phyloP scores from a whole-genome alignment of 2,797 vertebrate species.

The Hephaestus fuliginosus region DNA sequence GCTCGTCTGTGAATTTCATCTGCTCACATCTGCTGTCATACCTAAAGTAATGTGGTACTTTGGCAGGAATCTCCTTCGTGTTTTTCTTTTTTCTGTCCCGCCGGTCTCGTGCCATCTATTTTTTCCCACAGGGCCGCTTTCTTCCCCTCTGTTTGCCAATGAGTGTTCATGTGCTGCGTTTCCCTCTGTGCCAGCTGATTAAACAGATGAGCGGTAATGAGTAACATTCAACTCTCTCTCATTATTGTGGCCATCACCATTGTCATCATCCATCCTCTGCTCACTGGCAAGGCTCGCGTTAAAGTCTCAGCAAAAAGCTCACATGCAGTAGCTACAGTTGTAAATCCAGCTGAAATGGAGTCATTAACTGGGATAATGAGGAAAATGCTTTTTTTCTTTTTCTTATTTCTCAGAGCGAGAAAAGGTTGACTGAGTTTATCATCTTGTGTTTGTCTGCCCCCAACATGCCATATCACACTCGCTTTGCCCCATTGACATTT shows the following conservation, averaged over 20 bases:
- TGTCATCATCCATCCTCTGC: slow-evolving; percentile 50
- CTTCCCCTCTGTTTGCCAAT: slow-evolving; percentile 23
- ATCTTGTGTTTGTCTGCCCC: slow-evolving; percentile 4
- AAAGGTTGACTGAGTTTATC: slow-evolving; percentile 13
- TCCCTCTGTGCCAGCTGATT: slow-evolving; percentile 49
- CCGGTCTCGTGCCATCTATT: neutral
- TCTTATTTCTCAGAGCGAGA: neutral
- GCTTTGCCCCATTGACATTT: slow-evolving; percentile 47
- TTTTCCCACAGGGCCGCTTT: neutral
- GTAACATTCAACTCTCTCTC: slow-evolving; percentile 45
- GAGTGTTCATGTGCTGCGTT: slow-evolving; percentile 17
- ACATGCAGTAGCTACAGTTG: slow-evolving; percentile 11
- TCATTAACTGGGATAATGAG: slow-evolving; percentile 39
- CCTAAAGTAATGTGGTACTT: neutral
- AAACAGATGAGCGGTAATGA: slow-evolving; percentile 46
- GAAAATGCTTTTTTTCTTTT: neutral
- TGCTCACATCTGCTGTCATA: neutral
- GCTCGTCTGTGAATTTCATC: neutral
- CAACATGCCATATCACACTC: slow-evolving; percentile 19
- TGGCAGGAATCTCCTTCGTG: neutral
- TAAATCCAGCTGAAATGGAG: slow-evolving; percentile 49
- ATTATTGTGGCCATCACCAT: slow-evolving; percentile 40
- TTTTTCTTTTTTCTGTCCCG: neutral
- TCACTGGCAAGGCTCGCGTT: slow-evolving; percentile 39
- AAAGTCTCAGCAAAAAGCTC: slow-evolving; percentile 30